Evolutionary conservation across 2,113 vertebrate genomes (phyloP).

Genomic region (Tetraodon nigroviridis): DNA sequence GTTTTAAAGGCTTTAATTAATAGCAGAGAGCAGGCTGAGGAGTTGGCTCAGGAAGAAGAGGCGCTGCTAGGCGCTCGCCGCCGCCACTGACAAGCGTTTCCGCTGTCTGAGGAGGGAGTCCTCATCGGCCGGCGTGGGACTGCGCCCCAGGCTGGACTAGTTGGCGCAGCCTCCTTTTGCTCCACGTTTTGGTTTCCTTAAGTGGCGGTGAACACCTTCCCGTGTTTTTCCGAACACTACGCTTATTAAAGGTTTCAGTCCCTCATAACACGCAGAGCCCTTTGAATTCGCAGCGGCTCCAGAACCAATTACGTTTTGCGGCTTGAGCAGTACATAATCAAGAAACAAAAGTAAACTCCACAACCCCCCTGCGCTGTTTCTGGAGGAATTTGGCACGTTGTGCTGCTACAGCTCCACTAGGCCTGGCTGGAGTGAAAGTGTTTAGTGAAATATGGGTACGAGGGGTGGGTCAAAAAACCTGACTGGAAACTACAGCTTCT

Average conservation of each 20-base stretch:
- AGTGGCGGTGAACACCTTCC: constrained; percentile 25
- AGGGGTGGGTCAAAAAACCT: constrained; percentile 24
- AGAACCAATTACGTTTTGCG: constrained; percentile 44
- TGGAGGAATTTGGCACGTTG: constrained; percentile 26
- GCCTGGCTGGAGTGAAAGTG: constrained; percentile 43
- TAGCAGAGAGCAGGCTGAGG: constrained; percentile 46
- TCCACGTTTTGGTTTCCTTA: constrained; percentile 22
- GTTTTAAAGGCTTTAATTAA: constrained; percentile 61
- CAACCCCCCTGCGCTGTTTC: constrained; percentile 23
- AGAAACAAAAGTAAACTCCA: constrained; percentile 30
- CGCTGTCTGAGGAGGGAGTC: constrained; percentile 11
- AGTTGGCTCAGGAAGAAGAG: constrained; percentile 47
- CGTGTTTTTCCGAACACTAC: constrained; percentile 27
- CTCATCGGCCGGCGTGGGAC: not conserved
- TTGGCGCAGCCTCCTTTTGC: not conserved
- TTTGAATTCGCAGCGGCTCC: constrained; percentile 34
- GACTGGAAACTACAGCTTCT: constrained; percentile 46
- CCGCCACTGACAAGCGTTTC: constrained; percentile 34
- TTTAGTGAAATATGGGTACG: constrained; percentile 41
- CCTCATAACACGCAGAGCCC: constrained; percentile 21
- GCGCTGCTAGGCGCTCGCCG: constrained; percentile 42
- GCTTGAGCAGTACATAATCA: constrained; percentile 22
- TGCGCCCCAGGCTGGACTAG: not conserved
- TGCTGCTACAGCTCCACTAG: constrained; percentile 38
- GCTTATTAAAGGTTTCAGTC: constrained; percentile 41